These are phyloP conservation scores for Pelecanoides urinatrix DNA, from an alignment of 2,113 vertebrate species.

Conservation along the genomic window DNA sequence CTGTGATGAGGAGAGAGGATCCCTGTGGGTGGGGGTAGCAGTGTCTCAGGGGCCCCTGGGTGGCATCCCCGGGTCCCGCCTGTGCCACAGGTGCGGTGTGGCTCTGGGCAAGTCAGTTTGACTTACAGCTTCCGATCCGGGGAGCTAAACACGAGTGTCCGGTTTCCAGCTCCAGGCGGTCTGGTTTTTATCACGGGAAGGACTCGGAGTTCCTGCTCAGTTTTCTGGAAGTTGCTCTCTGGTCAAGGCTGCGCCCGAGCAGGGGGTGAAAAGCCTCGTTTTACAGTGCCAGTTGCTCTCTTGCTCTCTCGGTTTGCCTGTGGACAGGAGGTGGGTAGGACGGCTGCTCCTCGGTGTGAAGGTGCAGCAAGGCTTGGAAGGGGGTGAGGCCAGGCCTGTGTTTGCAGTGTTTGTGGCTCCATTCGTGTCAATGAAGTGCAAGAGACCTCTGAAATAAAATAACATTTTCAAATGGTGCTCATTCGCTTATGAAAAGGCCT, in stretches of 20 bases:
- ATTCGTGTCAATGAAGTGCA: neutral
- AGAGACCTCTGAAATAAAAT: neutral
- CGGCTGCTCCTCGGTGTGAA: rapidly evolving
- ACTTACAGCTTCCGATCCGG: neutral
- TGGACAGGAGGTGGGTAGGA: neutral
- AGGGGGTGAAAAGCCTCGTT: neutral
- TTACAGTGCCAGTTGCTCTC: neutral
- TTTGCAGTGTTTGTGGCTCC: neutral
- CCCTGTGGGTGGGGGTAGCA: too few species aligned
- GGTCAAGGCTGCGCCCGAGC: neutral
- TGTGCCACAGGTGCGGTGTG: neutral
- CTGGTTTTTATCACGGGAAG: neutral
- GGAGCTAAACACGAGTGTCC: neutral
- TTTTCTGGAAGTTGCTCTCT: neutral
- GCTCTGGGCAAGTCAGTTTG: neutral
- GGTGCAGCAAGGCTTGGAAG: neutral
- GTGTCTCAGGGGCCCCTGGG: neutral
- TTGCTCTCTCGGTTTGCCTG: neutral
- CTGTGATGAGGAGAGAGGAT: neutral
- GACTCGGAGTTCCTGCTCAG: neutral
- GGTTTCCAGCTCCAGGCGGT: neutral
- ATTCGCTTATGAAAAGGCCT: neutral
- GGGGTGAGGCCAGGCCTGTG: neutral
- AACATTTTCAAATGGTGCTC: neutral
- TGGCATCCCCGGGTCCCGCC: rapidly evolving